phyloP scores from a whole-genome alignment of 1,140 invertebrate genomes.

The Apis laboriosa region DNA sequence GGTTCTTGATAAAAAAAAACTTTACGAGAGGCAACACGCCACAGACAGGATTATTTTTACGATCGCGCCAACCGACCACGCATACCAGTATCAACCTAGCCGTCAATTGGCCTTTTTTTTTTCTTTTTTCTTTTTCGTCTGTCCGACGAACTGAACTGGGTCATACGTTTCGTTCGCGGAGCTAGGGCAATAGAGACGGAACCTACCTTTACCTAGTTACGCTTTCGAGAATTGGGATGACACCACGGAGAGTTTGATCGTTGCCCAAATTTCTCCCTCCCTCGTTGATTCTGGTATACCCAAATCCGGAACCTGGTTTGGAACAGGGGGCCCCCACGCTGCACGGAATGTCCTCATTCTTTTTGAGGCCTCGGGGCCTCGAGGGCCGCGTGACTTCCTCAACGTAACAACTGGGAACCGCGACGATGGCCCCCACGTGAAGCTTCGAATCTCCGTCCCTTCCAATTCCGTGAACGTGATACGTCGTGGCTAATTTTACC shows the following conservation, averaged over 20 bases:
- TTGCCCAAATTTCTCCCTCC: constrained; percentile 30
- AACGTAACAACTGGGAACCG: constrained; percentile 52
- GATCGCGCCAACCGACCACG: constrained; percentile 16
- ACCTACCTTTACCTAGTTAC: constrained; percentile 56
- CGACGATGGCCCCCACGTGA: constrained; percentile 30
- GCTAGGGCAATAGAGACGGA: constrained; percentile 40
- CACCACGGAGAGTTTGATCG: neutral
- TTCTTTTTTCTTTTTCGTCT: neutral
- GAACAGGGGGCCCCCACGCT: constrained; percentile 29
- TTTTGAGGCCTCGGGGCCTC: constrained; percentile 64
- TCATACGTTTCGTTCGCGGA: constrained; percentile 36
- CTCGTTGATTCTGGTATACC: neutral
- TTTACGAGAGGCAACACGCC: constrained; percentile 43
- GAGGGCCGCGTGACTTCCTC: constrained; percentile 69
- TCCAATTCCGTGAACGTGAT: constrained; percentile 58
- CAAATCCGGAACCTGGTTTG: constrained; percentile 58
- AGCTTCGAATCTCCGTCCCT: constrained; percentile 41
- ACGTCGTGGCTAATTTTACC: neutral
- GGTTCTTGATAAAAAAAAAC: constrained; percentile 50
- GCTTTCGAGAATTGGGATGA: constrained; percentile 48
- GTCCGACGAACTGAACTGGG: constrained; percentile 34
- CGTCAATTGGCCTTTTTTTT: neutral
- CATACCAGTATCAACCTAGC: constrained; percentile 33
- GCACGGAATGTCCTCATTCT: constrained; percentile 73
- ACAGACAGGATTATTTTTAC: constrained; percentile 39